Evolutionary conservation across 2,888 invertebrate species (phyloP).

Genomic region (Rhogogaster chlorosoma): DNA sequence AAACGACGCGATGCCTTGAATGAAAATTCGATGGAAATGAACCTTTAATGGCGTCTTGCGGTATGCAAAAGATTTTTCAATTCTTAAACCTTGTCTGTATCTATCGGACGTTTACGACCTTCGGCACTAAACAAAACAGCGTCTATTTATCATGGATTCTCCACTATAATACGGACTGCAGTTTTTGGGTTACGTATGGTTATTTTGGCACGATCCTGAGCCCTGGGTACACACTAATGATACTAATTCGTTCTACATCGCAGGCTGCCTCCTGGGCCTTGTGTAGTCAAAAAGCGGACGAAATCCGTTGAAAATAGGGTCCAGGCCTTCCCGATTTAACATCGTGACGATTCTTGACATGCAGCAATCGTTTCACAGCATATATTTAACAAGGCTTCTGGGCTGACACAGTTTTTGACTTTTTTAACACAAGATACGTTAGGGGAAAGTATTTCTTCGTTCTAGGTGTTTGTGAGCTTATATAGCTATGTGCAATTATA

Average conservation of each 20-base stretch:
- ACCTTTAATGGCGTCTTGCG: conserved; percentile 32
- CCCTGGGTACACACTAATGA: conserved; percentile 26
- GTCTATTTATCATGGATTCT: conserved; percentile 37
- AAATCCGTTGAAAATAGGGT: conserved; percentile 49
- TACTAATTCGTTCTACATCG: conserved; percentile 41
- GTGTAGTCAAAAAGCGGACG: conserved; percentile 22
- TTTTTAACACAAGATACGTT: not conserved
- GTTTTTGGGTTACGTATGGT: conserved; percentile 10
- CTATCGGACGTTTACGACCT: not conserved
- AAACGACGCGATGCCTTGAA: conserved; percentile 5
- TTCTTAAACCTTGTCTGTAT: not conserved
- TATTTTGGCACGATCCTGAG: not conserved
- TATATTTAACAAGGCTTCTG: not conserved
- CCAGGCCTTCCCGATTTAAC: conserved; percentile 25
- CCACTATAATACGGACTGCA: not conserved
- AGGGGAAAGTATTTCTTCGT: not conserved
- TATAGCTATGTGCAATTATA: not conserved
- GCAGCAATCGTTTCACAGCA: conserved; percentile 1
- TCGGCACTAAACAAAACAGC: not conserved
- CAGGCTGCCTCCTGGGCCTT: conserved; percentile 3
- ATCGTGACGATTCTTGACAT: conserved; percentile 11
- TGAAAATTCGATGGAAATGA: conserved; percentile 31
- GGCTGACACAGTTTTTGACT: not conserved
- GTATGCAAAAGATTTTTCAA: conserved; percentile 33
- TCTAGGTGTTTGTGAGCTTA: not conserved